Base-by-base conservation (phyloP, 2,113 vertebrate genomes). In the Rhinoderma darwinii region DNA sequence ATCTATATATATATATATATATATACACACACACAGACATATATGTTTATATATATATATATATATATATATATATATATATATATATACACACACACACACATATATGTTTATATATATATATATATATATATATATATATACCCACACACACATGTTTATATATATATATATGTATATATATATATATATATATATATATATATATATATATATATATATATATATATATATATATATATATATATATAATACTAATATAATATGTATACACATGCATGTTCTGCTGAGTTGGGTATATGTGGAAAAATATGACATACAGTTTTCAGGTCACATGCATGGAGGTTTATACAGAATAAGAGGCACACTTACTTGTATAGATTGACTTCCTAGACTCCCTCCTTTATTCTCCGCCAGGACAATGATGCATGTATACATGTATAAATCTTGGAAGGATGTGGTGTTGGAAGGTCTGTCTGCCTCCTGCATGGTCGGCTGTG, bases 341-440 rank as follows among this genome's bases (percentile, higher is more conserved):
- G 2, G 15, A 20, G 15, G 11, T 8, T 32, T 17, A 7, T 1
- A 20, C 15, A 37, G 5, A 68, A 12, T 27, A 2, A 66, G 10
- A 66, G 5, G 18, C 22, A 56, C 22, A 81, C 78, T 81, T 81
- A 81, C 78, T 81, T 81, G 54, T 14, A 41, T 10, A 27, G 9
- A 11, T 14, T 15, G 78, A 41, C 78, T 61, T 81, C n/a, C 37
- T 8, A 9, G 78, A 39, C 20, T 15, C 22, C 25, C 41, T 41
- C 78, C 35, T 41, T 61, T 61, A 11, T n/a, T 56, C 18, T 37
- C 27, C 18, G 35, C 32, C 25, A 30, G 44, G 10, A 32, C 22
- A 30, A 50, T 32, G 43, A 50, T 80, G 11, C n/a, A n/a, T n/a
- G n/a, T 15, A 37, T 14, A 80, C 32, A 80, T 22, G 14, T 8